A percentile compares a stretch with the other conserved stretches of the same genome.
Conservation (phyloP, 1,140 invertebrate species). For the Coelopa frigida region DNA sequence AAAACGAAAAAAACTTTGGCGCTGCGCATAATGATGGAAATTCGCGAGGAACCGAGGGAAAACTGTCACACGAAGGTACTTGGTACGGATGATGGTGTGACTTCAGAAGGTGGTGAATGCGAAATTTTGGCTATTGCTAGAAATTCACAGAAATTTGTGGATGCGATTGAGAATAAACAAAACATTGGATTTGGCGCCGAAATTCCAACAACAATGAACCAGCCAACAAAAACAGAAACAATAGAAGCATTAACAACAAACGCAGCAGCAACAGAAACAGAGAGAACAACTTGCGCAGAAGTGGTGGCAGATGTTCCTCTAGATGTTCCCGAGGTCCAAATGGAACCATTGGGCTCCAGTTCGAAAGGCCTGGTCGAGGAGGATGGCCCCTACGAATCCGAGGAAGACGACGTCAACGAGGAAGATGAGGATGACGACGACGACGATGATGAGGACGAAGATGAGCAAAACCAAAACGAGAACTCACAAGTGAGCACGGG, state of each 20-base stretch:
- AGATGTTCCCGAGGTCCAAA: neutral
- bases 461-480: conserved; percentile 4
- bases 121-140: no score
- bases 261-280: conserved; percentile 7
- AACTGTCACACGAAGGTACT: no score
- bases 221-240: conserved; percentile 8
- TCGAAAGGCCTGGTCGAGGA: conserved; percentile 4
- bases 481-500: conserved; percentile 26
- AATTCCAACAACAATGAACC: conserved; percentile 29
- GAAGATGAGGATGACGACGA: conserved; percentile 1
- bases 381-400: neutral
- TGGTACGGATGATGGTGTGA: no score
- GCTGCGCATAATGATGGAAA: no score
- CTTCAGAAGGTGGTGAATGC: no score
- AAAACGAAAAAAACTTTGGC: no score
- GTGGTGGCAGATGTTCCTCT: neutral
- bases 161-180: conserved; percentile 12
- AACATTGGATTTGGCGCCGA: conserved; percentile 42
- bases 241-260: conserved; percentile 14
- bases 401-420: neutral
- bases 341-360: neutral
- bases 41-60: no score
- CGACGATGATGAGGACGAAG: conserved; percentile 2
- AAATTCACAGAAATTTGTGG: no score
- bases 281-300: neutral